A percentile compares a stretch with the other conserved stretches of the same genome.
Conservation (phyloP, 2,888 invertebrate genomes). For the Apamea sordens region DNA sequence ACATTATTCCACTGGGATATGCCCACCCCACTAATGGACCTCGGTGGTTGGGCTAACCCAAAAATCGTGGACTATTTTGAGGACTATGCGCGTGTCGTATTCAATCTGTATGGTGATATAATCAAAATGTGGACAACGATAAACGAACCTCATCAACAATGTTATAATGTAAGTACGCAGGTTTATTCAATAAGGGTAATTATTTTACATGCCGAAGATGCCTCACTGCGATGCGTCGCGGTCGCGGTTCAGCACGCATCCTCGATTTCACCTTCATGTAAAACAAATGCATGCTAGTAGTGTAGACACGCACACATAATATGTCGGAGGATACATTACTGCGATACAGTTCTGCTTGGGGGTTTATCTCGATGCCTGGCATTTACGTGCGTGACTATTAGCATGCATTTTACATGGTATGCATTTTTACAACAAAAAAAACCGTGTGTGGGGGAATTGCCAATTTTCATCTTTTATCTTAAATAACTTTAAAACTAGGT, state of each 20-base stretch:
- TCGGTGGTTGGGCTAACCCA: slow-evolving; percentile 89
- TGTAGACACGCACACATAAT: no score
- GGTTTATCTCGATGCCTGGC: no score
- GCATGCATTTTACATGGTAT: no score
- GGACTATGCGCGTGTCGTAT: slow-evolving; percentile 89
- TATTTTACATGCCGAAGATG: not conserved
- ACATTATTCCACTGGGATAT: slow-evolving; percentile 92
- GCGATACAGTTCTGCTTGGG: no score
- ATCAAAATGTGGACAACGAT: slow-evolving; percentile 94
- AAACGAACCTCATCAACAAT: slow-evolving; percentile 92
- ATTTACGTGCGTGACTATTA: no score
- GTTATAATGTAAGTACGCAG: slow-evolving; percentile 80
- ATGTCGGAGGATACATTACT: no score
- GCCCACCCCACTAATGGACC: slow-evolving; percentile 88
- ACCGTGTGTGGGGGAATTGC: no score
- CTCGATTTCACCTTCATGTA: no score
- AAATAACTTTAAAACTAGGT: not conserved
- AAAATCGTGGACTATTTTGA: slow-evolving; percentile 88
- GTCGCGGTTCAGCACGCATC: no score
- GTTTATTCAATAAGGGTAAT: not conserved
- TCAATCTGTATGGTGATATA: slow-evolving; percentile 91
- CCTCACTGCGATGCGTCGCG: no score
- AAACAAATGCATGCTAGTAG: no score
- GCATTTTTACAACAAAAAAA: no score
- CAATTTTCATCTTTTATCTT: not conserved